These are phyloP conservation scores for Rotaria socialis DNA, from an alignment of 2,888 invertebrate genomes.

Conservation along the genomic window DNA sequence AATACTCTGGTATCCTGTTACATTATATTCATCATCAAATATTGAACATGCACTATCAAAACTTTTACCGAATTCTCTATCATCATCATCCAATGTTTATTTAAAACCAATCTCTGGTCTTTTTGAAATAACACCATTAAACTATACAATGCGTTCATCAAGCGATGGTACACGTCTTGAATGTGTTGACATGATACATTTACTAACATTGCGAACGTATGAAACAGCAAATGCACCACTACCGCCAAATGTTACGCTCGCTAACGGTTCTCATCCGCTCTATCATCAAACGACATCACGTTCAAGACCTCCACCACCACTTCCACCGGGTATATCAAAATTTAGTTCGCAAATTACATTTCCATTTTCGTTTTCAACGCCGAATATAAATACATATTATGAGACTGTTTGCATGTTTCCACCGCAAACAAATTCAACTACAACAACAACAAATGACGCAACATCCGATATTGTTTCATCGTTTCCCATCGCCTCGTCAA, in stretches of 20 bases:
- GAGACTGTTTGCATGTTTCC: conserved; percentile 26
- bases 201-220: conserved; percentile 14
- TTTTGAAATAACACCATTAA: conserved; percentile 80
- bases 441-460: neutral
- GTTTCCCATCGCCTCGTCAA: neutral
- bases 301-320: neutral
- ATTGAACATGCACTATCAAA: neutral
- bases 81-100: conserved; percentile 47
- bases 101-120: conserved; percentile 60
- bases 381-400: conserved; percentile 22
- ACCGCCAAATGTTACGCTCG: neutral
- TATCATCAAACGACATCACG: neutral
- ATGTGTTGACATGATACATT: conserved; percentile 59
- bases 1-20: neutral
- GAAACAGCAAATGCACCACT: neutral
- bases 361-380: conserved; percentile 15
- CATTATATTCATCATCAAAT: conserved; percentile 22
- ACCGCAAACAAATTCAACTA: no score
- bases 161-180: conserved; percentile 86
- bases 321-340: neutral
- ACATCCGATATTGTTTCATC: conserved; percentile 4
- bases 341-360: conserved; percentile 3
- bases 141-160: conserved; percentile 78
- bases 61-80: neutral
- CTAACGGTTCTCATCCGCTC: neutral